These are phyloP conservation scores for Bubo scandiacus DNA, from an alignment of 2,113 vertebrate genomes.

Conservation along the genomic window DNA sequence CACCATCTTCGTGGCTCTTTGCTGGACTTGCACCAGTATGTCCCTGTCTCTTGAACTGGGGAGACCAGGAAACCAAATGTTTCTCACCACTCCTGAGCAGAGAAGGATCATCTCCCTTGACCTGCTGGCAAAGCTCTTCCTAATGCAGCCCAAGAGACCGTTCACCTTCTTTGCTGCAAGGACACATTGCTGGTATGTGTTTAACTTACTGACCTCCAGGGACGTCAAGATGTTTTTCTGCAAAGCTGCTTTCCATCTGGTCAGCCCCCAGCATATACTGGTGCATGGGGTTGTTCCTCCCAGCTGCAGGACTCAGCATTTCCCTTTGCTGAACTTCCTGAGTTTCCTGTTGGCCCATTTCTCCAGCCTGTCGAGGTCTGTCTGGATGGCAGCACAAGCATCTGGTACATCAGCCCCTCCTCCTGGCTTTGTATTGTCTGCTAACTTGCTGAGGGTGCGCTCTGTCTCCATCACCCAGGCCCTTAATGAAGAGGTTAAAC, in stretches of 20 bases:
- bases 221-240: background rate
- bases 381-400: background rate
- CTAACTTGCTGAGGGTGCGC: background rate
- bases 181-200: background rate
- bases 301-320: background rate
- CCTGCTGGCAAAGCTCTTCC: background rate
- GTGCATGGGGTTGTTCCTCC: background rate
- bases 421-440: background rate
- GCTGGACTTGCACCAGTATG: background rate
- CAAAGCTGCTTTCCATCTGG: background rate
- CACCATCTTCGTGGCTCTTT: background rate
- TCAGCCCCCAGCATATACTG: background rate
- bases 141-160: background rate
- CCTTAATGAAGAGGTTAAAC: background rate
- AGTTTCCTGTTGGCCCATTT: background rate
- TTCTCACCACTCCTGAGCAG: background rate
- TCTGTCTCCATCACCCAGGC: background rate
- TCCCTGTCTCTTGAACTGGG: background rate
- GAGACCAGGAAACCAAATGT: background rate
- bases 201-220: background rate
- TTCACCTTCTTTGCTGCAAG: background rate
- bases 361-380: background rate
- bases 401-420: background rate
- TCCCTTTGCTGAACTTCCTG: background rate
- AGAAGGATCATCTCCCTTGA: background rate